Evolutionary conservation across 2,113 vertebrate genomes (phyloP).

Genomic region (Anser cygnoides): DNA sequence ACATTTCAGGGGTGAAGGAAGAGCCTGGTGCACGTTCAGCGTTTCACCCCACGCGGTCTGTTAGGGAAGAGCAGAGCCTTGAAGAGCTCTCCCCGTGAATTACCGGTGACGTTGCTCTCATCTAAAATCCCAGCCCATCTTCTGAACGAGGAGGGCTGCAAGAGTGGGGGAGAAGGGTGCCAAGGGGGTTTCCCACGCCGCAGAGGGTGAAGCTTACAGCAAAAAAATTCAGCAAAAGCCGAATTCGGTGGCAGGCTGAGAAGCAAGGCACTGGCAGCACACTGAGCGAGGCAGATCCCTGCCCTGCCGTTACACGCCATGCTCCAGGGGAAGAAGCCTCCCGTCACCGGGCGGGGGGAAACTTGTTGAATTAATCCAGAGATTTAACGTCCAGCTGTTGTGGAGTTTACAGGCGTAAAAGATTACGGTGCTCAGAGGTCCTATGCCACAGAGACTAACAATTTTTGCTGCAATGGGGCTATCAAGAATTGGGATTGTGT

Average conservation of each 20-base stretch:
- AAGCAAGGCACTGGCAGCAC: accelerated
- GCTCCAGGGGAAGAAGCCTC: neutral
- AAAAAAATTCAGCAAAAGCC: neutral
- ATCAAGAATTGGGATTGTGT: conserved; percentile 10
- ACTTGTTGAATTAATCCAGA: conserved; percentile 42
- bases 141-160: accelerated
- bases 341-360: neutral
- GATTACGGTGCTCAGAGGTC: conserved; percentile 13
- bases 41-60: too few relatives aligned
- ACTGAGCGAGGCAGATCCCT: neutral
- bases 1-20: neutral
- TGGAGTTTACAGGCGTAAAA: conserved; percentile 10
- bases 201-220: neutral
- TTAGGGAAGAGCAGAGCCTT: neutral
- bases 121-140: neutral
- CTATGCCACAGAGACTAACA: conserved; percentile 9
- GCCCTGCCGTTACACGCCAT: neutral
- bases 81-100: accelerated
- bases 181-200: accelerated
- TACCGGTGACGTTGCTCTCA: accelerated
- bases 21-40: too few relatives aligned
- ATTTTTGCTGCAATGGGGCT: conserved; percentile 1
- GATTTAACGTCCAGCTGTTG: conserved; percentile 45
- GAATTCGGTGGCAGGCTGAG: neutral
- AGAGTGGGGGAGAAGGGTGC: accelerated